Conservation (phyloP, 2,797 vertebrate genomes). For the Pseudopleuronectes americanus region DNA sequence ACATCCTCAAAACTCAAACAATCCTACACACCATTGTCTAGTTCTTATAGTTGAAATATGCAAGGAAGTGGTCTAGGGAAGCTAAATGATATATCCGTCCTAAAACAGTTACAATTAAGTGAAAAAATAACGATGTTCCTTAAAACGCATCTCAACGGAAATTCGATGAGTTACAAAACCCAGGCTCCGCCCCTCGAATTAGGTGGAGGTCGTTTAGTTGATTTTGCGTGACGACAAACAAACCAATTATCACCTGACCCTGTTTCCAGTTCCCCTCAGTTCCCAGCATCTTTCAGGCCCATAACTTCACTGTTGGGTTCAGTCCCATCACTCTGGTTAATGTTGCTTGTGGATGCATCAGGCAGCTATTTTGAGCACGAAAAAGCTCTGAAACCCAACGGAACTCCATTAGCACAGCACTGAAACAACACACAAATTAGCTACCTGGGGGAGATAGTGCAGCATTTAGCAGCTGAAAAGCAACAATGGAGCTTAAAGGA, state of each 20-base stretch:
- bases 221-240: too few species aligned
- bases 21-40: too few species aligned
- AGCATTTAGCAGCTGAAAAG: not conserved
- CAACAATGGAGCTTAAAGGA: not conserved
- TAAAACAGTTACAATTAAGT: too few species aligned
- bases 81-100: too few species aligned
- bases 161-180: too few species aligned
- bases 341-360: not conserved
- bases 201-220: too few species aligned
- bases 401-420: not conserved
- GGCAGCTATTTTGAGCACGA: not conserved
- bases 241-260: not conserved
- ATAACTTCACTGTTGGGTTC: not conserved
- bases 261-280: not conserved
- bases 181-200: too few species aligned
- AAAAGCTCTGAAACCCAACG: not conserved
- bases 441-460: not conserved
- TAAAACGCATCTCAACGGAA: too few species aligned
- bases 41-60: too few species aligned
- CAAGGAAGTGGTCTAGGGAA: too few species aligned
- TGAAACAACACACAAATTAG: not conserved
- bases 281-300: not conserved
- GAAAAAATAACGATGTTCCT: too few species aligned
- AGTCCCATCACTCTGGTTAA: not conserved
- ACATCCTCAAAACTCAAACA: too few species aligned